Evolutionary conservation across 2,113 vertebrate genomes (phyloP).

Genomic region (Vulpes ferrilata): DNA sequence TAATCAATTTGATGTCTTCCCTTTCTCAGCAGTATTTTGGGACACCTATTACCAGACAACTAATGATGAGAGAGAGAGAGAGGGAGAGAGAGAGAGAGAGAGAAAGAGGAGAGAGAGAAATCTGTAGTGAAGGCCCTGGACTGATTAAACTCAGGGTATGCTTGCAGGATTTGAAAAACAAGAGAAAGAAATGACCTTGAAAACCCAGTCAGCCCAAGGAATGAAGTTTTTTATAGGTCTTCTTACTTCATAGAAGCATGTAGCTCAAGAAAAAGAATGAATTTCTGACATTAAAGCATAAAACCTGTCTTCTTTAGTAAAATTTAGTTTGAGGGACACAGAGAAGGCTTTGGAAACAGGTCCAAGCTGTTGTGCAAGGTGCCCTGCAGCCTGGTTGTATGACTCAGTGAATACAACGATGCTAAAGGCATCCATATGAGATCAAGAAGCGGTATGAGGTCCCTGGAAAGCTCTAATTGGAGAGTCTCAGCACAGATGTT

Average conservation of each 20-base stretch:
- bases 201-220: background rate
- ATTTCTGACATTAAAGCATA: background rate
- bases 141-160: background rate
- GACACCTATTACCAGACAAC: background rate
- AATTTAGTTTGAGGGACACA: background rate
- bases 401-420: background rate
- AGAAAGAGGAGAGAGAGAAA: background rate
- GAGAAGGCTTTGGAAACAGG: background rate
- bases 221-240: background rate
- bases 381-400: background rate
- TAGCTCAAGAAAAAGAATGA: background rate
- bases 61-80: background rate
- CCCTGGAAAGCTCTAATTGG: background rate
- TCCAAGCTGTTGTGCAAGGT: background rate
- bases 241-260: background rate
- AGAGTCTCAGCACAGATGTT: background rate
- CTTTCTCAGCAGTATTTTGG: background rate
- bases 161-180: background rate
- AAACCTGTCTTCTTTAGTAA: background rate
- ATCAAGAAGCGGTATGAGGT: background rate
- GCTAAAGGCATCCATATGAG: background rate
- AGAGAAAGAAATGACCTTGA: background rate
- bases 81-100: background rate
- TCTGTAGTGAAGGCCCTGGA: background rate
- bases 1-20: background rate